Conservation (phyloP, 2,113 vertebrate genomes). For the Chloropsis cyanopogon region DNA sequence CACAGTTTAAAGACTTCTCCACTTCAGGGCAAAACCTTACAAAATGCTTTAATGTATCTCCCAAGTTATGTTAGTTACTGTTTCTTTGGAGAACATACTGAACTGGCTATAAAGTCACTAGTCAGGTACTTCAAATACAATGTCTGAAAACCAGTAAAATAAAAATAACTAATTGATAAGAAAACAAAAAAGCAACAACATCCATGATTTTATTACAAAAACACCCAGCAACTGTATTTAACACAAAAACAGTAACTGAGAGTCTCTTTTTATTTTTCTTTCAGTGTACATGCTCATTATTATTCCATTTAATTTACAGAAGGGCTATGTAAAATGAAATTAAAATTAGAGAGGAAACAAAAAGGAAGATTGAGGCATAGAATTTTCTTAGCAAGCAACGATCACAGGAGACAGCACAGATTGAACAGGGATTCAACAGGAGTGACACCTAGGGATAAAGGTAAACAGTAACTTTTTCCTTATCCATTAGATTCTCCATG, state of each 20-base stretch:
- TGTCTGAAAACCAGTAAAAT: neutral
- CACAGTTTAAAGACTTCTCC: neutral
- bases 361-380: slow-evolving; percentile 72
- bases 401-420: slow-evolving; percentile 69
- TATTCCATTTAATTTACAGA: slow-evolving; percentile 71
- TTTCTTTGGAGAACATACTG: neutral
- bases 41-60: neutral
- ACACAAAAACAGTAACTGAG: slow-evolving; percentile 68
- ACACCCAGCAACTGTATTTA: slow-evolving; percentile 64
- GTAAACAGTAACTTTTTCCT: slow-evolving; percentile 61
- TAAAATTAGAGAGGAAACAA: slow-evolving; percentile 69
- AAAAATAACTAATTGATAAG: neutral
- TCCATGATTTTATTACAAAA: slow-evolving; percentile 56
- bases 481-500: slow-evolving; percentile 54
- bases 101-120: neutral
- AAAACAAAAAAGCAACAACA: neutral
- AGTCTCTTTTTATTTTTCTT: slow-evolving; percentile 71
- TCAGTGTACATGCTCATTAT: slow-evolving; percentile 76
- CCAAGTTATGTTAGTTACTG: neutral
- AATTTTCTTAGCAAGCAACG: slow-evolving; percentile 70
- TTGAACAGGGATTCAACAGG: slow-evolving; percentile 61
- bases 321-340: slow-evolving; percentile 62
- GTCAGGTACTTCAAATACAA: neutral
- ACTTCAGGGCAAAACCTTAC: neutral
- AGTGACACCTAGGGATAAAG: slow-evolving; percentile 66